A percentile compares a stretch with the other conserved stretches of the same genome.
Evolutionary conservation across 2,888 invertebrate species (phyloP).

Genomic region (Schizaphis graminum): DNA sequence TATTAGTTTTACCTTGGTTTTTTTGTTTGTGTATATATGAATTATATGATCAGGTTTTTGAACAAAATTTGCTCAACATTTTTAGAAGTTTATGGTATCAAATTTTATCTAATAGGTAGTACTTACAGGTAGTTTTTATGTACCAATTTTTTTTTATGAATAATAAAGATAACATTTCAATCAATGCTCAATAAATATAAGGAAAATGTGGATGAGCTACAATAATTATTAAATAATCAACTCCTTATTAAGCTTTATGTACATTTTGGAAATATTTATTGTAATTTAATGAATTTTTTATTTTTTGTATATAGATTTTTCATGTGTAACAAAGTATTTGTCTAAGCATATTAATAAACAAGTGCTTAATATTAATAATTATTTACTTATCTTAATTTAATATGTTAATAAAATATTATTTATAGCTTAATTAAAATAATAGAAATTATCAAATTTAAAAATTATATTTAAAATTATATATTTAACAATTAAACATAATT

Average conservation of each 20-base stretch:
- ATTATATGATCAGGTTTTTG: not conserved
- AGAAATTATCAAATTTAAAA: too few species aligned
- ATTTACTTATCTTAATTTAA: too few species aligned
- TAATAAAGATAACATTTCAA: not conserved
- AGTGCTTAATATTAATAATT: too few species aligned
- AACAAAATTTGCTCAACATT: not conserved
- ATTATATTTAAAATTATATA: too few species aligned
- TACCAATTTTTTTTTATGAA: not conserved
- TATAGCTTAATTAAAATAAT: too few species aligned
- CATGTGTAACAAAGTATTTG: too few species aligned
- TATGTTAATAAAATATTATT: too few species aligned
- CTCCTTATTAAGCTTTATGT: not conserved
- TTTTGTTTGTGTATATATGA: not conserved
- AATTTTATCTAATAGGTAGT: not conserved
- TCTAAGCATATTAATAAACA: too few species aligned
- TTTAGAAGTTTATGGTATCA: not conserved
- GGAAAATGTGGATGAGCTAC: not conserved
- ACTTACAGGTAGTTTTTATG: not conserved
- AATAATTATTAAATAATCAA: not conserved
- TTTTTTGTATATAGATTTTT: too few species aligned
- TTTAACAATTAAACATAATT: too few species aligned
- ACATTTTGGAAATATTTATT: not conserved
- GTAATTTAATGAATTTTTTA: not conserved
- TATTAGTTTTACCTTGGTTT: not conserved
- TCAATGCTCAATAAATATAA: not conserved